Evolutionary conservation across 1,140 invertebrate genomes (phyloP).

Genomic region (Vanessa tameamea): DNA sequence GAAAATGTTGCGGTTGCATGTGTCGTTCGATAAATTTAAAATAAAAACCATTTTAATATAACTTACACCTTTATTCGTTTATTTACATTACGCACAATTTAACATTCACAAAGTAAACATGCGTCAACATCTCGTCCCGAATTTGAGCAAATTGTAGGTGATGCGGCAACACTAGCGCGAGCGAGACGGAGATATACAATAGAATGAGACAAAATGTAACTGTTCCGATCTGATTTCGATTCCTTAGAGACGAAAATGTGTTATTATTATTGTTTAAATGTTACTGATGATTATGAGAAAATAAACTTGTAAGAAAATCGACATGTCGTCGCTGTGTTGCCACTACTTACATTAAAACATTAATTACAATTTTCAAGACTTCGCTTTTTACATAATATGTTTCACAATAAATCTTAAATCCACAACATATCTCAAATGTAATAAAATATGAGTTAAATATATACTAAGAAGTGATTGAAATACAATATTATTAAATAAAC

Average conservation of each 20-base stretch:
- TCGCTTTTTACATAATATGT: not conserved
- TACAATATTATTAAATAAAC: too few relatives aligned
- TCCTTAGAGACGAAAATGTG: too few relatives aligned
- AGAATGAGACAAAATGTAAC: not conserved
- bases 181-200: not conserved
- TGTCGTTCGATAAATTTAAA: not conserved
- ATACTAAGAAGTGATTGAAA: too few relatives aligned
- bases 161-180: conserved; percentile 43
- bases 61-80: conserved; percentile 75
- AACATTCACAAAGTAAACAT: conserved; percentile 47
- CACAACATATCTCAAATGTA: too few relatives aligned
- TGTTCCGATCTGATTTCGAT: not conserved
- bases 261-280: too few relatives aligned
- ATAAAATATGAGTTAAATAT: too few relatives aligned
- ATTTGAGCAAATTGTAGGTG: conserved; percentile 57
- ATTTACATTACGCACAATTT: conserved; percentile 62
- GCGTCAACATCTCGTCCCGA: conserved; percentile 48
- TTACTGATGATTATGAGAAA: too few relatives aligned
- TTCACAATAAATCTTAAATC: not conserved
- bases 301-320: too few relatives aligned
- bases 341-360: not conserved
- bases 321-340: not conserved
- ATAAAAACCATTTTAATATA: conserved; percentile 44
- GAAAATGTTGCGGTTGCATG: too few relatives aligned
- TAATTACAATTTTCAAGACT: not conserved